Conservation (phyloP, 2,797 vertebrate genomes). For the Acomys russatus region DNA sequence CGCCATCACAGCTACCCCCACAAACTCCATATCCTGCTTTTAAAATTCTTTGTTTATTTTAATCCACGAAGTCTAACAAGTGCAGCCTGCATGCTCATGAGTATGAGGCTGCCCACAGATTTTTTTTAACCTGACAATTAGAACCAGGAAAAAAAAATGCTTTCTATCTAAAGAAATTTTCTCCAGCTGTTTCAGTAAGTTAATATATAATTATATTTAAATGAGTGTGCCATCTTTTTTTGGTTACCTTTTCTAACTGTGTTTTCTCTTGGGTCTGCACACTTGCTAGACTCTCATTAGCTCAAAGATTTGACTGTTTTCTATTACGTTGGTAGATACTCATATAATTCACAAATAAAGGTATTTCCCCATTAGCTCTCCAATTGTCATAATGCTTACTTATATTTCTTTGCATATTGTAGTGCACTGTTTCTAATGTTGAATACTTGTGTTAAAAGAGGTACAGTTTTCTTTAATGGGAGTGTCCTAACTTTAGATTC, state of each 20-base stretch:
- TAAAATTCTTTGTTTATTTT: not conserved
- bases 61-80: not conserved
- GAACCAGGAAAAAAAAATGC: not conserved
- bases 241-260: not conserved
- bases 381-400: not conserved
- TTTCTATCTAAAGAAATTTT: constrained; percentile 15
- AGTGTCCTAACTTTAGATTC: constrained; percentile 19
- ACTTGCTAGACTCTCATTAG: constrained; percentile 36
- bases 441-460: not conserved
- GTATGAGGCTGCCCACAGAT: not conserved
- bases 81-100: not conserved
- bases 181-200: constrained; percentile 15
- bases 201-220: constrained; percentile 38
- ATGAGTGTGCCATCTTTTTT: not conserved
- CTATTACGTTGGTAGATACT: not conserved
- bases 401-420: not conserved
- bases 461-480: not conserved
- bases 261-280: not conserved
- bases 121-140: constrained; percentile 24
- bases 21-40: not conserved
- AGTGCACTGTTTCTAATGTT: not conserved
- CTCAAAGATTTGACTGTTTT: constrained; percentile 9
- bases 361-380: not conserved
- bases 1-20: not conserved
- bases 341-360: constrained; percentile 27